phyloP scores from a whole-genome alignment of 92 coral and sea anemone genomes.

The Epizoanthus scotinus region DNA sequence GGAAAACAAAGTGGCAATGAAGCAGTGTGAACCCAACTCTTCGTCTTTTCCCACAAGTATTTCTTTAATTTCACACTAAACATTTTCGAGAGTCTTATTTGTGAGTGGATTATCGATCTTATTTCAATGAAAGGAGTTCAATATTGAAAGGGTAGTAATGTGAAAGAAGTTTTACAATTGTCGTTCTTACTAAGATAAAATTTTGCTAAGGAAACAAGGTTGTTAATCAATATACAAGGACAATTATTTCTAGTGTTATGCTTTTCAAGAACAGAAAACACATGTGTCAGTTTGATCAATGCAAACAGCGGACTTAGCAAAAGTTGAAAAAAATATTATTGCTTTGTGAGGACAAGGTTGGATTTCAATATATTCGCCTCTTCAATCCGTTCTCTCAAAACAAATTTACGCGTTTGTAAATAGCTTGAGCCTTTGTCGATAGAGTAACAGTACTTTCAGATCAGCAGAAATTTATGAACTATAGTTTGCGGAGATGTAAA shows the following conservation, averaged over 20 bases:
- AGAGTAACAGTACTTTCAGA: background rate
- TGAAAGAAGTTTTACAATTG: constrained; percentile 18
- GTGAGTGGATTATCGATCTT: constrained; percentile 13
- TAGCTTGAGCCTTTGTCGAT: too few relatives aligned
- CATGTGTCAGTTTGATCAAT: constrained; percentile 3
- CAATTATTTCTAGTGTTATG: background rate
- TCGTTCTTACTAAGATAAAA: constrained; percentile 35
- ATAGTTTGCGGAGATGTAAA: background rate
- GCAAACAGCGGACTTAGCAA: constrained; percentile 2
- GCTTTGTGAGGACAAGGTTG: background rate
- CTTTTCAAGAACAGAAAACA: background rate
- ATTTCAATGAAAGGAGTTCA: constrained; percentile 15
- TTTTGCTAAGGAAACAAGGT: constrained; percentile 37
- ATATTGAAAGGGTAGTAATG: constrained; percentile 1
- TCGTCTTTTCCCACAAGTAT: constrained; percentile 40
- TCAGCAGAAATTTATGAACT: background rate
- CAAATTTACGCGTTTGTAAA: background rate
- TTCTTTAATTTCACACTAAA: constrained; percentile 20
- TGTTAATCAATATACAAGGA: constrained; percentile 5
- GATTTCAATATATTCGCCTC: background rate
- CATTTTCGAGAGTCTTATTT: constrained; percentile 24
- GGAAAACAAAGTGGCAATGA: background rate
- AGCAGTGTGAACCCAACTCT: constrained; percentile 11
- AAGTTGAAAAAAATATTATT: background rate
- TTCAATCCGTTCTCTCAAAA: background rate